Percentiles rank a stretch among this genome's conserved stretches.
Conservation (phyloP, 2,113 vertebrate genomes). For the Girardinichthys multiradiatus region DNA sequence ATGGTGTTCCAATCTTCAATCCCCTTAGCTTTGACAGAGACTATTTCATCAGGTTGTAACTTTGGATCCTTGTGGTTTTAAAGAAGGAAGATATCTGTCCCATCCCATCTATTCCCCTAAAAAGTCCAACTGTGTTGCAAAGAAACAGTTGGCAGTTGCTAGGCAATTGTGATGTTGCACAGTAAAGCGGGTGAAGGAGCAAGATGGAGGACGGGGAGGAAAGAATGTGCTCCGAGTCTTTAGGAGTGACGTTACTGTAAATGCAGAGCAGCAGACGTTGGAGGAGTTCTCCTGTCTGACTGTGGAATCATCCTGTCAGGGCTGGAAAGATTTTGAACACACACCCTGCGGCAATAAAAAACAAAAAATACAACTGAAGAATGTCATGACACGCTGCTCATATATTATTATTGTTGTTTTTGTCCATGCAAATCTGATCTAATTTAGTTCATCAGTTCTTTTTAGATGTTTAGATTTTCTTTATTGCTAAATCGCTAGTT, state of each 20-base stretch:
- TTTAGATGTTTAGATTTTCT: no score
- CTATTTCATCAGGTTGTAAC: no score
- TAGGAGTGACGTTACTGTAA: neutral
- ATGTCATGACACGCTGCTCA: neutral
- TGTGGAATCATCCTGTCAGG: neutral
- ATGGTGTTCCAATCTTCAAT: no score
- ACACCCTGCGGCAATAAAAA: neutral
- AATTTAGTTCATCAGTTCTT: no score
- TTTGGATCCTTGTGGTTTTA: neutral
- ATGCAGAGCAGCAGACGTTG: neutral
- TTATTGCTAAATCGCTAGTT: no score
- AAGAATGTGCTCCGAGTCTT: neutral
- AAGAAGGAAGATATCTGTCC: slow-evolving; percentile 13
- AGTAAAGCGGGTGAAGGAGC: neutral
- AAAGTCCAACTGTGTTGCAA: slow-evolving; percentile 66
- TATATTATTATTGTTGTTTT: no score
- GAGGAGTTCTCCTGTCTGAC: neutral
- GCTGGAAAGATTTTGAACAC: neutral
- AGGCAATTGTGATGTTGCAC: slow-evolving; percentile 56
- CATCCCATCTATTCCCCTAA: slow-evolving; percentile 22
- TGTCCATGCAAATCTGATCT: no score
- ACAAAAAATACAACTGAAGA: neutral
- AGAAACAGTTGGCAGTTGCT: slow-evolving; percentile 72
- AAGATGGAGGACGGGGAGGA: neutral
- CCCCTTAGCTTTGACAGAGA: neutral